Evolutionary conservation across 1,140 invertebrate species (phyloP), one percentile per base, ranked within the genome.

Genomic region (Macrobrachium rosenbergii): DNA sequence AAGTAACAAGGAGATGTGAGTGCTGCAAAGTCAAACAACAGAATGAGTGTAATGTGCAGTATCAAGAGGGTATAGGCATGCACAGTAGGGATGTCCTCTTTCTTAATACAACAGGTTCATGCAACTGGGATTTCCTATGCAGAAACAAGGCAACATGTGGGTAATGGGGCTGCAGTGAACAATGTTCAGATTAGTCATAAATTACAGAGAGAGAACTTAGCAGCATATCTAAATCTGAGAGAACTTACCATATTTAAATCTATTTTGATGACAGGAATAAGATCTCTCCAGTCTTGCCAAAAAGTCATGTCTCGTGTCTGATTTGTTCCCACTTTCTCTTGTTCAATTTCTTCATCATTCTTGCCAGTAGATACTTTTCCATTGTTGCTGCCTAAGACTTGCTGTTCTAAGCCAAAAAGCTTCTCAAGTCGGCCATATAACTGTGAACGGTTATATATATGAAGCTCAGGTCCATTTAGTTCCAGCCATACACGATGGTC

Each of bases 201-300:
- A 37, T 37, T 37, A 37, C n/a, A n/a, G n/a, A n/a, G n/a, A n/a
- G n/a, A n/a, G n/a, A n/a, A n/a, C n/a, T n/a, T n/a, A n/a, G n/a
- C 28, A 37, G 28, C 28, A 37, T 37, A 37, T 37, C 28, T 37
- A 37, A 37, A 37, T 37, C 28, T 37, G 45, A 75, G 11, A 17
- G 14, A 62, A n/a, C 84, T 86, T n/a, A 88, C 89, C 87, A 88
- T 88, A 64, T 90, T 90, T 1, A 90, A 78, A 45, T 99, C 98
- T 69, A 98, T 93, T 93, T 99, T 99, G 83, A 99, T 99, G 45
- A 99, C 97, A 75, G 98, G 98, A 91, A 99, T 97, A 75, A 99
- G 94, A 93, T 99, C 97, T 90, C 98, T 94, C 97, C 98, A 99
- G 5, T 97, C 97, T 87, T 91, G 91, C 89, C 90, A 90, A 60